These are phyloP conservation scores for Palythoa caribaeorum DNA, from an alignment of 92 coral and sea anemone genomes.

Conservation along the genomic window DNA sequence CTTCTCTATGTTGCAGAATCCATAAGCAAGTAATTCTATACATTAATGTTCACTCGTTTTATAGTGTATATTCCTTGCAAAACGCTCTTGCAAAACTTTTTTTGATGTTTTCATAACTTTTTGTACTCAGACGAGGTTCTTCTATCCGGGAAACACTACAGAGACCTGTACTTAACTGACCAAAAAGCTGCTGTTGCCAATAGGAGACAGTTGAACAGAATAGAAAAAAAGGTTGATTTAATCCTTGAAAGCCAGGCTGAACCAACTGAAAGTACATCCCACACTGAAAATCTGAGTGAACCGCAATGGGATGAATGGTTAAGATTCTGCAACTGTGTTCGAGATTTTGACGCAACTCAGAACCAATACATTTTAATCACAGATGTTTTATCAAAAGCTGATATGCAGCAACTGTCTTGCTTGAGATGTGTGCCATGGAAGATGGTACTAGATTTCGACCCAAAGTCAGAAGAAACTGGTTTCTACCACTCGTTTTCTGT, in stretches of 20 bases:
- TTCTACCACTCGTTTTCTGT: conserved; percentile 68
- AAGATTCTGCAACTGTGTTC: conserved; percentile 69
- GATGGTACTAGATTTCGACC: conserved; percentile 89
- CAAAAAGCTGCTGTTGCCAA: conserved; percentile 2
- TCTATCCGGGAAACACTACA: conserved; percentile 65
- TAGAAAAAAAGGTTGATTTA: conserved; percentile 51
- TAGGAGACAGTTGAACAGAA: conserved; percentile 18
- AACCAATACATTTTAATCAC: conserved; percentile 81
- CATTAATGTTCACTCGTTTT: too few species aligned
- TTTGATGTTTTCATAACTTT: neutral
- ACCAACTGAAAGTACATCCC: neutral
- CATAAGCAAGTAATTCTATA: too few species aligned
- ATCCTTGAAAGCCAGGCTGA: neutral
- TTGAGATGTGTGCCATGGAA: conserved; percentile 88
- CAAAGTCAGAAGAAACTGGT: conserved; percentile 85
- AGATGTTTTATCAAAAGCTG: conserved; percentile 68
- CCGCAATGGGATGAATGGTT: conserved; percentile 83
- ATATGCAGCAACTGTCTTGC: conserved; percentile 62
- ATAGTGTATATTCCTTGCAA: too few species aligned
- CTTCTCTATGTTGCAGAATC: too few species aligned
- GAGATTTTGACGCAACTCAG: conserved; percentile 69
- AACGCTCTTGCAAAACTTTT: neutral
- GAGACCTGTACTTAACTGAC: conserved; percentile 70
- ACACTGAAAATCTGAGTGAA: conserved; percentile 57
- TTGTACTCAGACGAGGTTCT: conserved; percentile 62